A percentile compares a stretch with the other conserved stretches of the same genome.
Evolutionary conservation across 2,888 invertebrate genomes (phyloP).

Genomic region (Orthosia cruda): DNA sequence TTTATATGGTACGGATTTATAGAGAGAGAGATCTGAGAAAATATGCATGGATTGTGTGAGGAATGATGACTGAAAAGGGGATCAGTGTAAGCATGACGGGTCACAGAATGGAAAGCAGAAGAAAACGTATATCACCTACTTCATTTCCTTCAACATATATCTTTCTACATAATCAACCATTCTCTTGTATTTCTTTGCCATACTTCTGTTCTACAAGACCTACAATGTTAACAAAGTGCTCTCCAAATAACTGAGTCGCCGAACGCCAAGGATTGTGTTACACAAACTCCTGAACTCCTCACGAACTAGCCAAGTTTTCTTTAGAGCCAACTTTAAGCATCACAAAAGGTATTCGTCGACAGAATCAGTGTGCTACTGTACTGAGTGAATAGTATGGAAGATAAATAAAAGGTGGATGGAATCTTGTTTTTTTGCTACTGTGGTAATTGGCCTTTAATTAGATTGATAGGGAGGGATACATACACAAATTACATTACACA

Average conservation of each 20-base stretch:
- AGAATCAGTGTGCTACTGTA: slow-evolving; percentile 12
- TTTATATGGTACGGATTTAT: no score
- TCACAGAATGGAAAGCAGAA: no score
- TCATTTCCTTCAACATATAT: slow-evolving; percentile 15
- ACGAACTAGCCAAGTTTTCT: slow-evolving; percentile 27
- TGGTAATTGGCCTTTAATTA: background rate
- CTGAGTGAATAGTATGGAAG: slow-evolving; percentile 21
- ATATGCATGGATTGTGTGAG: no score
- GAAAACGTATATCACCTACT: no score
- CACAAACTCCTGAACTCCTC: slow-evolving; percentile 25
- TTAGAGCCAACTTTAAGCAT: slow-evolving; percentile 21
- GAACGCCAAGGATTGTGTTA: slow-evolving; percentile 33
- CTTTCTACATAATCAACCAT: slow-evolving; percentile 31
- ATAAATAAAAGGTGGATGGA: slow-evolving; percentile 17
- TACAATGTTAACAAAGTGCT: slow-evolving; percentile 36
- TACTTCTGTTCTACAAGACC: slow-evolving; percentile 26
- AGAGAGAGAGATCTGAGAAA: no score
- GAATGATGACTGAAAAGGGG: no score
- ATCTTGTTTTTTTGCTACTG: background rate
- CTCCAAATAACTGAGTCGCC: slow-evolving; percentile 29
- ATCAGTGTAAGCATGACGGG: no score
- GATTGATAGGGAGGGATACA: background rate
- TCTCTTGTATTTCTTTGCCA: background rate
- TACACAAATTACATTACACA: no score
- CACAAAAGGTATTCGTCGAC: slow-evolving; percentile 49